These are phyloP conservation scores for Acrocephalus scirpaceus DNA, from an alignment of 2,797 vertebrate genomes.

Conservation along the genomic window DNA sequence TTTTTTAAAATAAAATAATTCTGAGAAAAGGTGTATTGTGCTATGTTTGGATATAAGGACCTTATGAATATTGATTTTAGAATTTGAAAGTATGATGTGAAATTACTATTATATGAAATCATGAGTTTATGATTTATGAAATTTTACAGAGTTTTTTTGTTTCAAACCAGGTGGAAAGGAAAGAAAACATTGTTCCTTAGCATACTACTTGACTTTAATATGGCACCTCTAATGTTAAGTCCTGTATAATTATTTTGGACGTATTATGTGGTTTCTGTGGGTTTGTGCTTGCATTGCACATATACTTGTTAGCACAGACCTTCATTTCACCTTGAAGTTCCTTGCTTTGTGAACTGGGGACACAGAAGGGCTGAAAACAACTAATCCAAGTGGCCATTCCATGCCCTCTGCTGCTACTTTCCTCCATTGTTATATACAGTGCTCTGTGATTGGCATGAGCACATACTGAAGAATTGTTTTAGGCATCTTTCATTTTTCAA, in stretches of 20 bases:
- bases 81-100: neutral
- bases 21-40: neutral
- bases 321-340: neutral
- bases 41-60: neutral
- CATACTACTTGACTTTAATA: rapidly evolving
- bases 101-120: neutral
- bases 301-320: neutral
- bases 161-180: neutral
- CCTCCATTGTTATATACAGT: rapidly evolving
- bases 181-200: neutral
- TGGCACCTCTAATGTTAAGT: neutral
- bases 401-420: neutral
- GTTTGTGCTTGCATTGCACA: neutral
- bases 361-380: neutral
- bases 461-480: too few species aligned
- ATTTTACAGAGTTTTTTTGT: neutral
- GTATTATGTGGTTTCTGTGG: neutral
- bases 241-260: neutral
- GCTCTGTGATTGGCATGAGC: neutral
- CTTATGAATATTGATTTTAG: neutral
- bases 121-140: neutral
- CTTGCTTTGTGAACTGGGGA: neutral
- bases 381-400: neutral
- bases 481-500: neutral
- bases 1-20: neutral